phyloP scores from a whole-genome alignment of 2,888 invertebrate genomes.

The Cyclophora albipunctata region DNA sequence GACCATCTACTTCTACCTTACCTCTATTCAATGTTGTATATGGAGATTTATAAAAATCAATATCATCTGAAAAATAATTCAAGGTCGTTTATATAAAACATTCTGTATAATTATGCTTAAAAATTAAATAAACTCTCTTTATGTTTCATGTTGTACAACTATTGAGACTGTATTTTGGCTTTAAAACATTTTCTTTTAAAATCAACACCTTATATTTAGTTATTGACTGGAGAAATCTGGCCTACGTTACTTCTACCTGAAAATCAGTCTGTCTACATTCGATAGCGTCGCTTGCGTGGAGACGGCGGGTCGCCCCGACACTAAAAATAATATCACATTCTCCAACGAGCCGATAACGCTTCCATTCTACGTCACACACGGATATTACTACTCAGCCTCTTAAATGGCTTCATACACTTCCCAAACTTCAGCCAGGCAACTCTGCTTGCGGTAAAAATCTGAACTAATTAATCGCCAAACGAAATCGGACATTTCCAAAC shows the following conservation, averaged over 20 bases:
- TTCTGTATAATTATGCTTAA: conserved; percentile 71
- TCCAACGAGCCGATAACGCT: conserved; percentile 30
- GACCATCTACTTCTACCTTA: conserved; percentile 71
- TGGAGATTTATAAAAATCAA: conserved; percentile 73
- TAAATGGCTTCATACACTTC: conserved; percentile 19
- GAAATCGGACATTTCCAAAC: no score
- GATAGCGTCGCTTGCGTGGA: conserved; percentile 53
- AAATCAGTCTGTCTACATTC: conserved; percentile 71
- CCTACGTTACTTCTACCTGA: conserved; percentile 68
- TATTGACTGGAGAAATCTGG: conserved; percentile 66
- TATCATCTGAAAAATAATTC: conserved; percentile 73
- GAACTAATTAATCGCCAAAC: no score
- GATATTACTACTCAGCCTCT: conserved; percentile 23
- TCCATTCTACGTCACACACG: not conserved
- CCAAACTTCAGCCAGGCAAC: no score
- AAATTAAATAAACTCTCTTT: conserved; percentile 74
- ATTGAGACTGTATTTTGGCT: conserved; percentile 69
- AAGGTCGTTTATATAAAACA: conserved; percentile 69
- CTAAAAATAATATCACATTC: conserved; percentile 73
- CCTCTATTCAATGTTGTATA: conserved; percentile 71
- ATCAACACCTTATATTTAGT: conserved; percentile 57
- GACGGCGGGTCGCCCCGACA: conserved; percentile 40
- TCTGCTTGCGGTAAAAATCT: no score
- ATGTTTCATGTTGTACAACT: conserved; percentile 60
- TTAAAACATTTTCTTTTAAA: conserved; percentile 51